A percentile compares a stretch with the other conserved stretches of the same genome.
Conservation (phyloP, 2,797 vertebrate species). For the Oreochromis mossambicus region DNA sequence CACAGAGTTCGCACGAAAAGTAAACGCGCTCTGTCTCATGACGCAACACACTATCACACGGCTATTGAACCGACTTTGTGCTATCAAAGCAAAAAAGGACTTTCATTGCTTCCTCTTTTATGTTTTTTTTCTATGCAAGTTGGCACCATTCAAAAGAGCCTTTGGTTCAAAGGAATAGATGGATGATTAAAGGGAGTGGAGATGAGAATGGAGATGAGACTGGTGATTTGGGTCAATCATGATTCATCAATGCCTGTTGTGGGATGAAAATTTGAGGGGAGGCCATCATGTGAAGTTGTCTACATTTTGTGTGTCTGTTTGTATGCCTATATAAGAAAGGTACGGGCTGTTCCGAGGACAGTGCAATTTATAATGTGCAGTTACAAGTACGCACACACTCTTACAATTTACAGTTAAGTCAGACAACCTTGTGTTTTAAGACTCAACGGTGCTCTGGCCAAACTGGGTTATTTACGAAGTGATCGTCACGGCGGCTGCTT, state of each 20-base stretch:
- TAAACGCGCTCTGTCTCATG: slow-evolving; percentile 4
- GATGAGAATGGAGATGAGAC: slow-evolving; percentile 27
- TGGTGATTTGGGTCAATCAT: slow-evolving; percentile 1
- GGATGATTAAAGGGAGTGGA: slow-evolving; percentile 44
- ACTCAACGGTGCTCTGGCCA: not conserved
- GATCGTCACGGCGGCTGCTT: not conserved
- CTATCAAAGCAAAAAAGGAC: slow-evolving; percentile 32
- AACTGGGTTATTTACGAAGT: not conserved
- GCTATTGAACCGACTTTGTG: slow-evolving; percentile 30
- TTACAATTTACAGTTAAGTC: not conserved
- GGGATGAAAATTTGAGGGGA: not conserved
- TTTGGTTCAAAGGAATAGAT: slow-evolving; percentile 33
- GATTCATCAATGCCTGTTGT: slow-evolving; percentile 21
- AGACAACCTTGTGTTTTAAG: not conserved
- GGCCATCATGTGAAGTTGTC: not conserved
- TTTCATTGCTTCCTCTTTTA: slow-evolving; percentile 23
- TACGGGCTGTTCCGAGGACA: not conserved
- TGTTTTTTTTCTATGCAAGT: not conserved
- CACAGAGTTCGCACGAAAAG: slow-evolving; percentile 22
- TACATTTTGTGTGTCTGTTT: not conserved
- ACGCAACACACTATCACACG: slow-evolving; percentile 1
- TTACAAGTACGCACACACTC: not conserved
- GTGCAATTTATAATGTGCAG: not conserved
- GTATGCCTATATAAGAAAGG: not conserved
- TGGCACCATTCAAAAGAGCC: slow-evolving; percentile 2